These are phyloP conservation scores for Coelogynopora nodosa DNA, from an alignment of 2,888 invertebrate species.

Conservation along the genomic window DNA sequence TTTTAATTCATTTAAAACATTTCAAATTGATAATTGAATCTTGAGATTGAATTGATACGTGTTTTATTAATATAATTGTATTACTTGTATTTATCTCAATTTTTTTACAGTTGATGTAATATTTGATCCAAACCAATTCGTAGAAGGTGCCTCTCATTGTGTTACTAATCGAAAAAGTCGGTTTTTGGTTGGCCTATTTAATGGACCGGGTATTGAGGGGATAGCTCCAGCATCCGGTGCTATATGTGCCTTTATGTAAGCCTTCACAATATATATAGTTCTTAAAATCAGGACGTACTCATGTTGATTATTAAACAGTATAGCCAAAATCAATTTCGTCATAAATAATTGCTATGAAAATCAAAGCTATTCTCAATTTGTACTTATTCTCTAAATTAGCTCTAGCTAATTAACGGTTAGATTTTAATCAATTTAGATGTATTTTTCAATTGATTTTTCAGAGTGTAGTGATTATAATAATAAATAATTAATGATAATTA, in stretches of 20 bases:
- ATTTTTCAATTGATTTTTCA: no score
- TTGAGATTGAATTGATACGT: not conserved
- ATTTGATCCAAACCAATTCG: not conserved
- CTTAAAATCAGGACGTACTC: no score
- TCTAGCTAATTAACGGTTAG: no score
- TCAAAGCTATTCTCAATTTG: no score
- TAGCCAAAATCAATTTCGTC: no score
- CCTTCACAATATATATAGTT: not conserved
- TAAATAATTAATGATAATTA: no score
- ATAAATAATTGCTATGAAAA: no score
- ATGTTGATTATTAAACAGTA: no score
- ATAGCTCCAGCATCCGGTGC: not conserved
- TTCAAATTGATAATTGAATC: not conserved
- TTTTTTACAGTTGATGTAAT: not conserved
- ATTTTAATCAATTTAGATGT: no score
- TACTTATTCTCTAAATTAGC: no score
- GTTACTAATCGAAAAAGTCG: not conserved
- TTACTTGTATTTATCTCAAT: not conserved
- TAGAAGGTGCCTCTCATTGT: not conserved
- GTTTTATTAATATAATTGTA: not conserved
- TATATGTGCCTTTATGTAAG: not conserved
- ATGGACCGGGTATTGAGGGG: not conserved
- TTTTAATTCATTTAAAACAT: not conserved
- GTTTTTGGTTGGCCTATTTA: not conserved
- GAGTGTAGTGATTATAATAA: no score